phyloP scores from a whole-genome alignment of 1,140 invertebrate species.

The Calephelis nemesis region DNA sequence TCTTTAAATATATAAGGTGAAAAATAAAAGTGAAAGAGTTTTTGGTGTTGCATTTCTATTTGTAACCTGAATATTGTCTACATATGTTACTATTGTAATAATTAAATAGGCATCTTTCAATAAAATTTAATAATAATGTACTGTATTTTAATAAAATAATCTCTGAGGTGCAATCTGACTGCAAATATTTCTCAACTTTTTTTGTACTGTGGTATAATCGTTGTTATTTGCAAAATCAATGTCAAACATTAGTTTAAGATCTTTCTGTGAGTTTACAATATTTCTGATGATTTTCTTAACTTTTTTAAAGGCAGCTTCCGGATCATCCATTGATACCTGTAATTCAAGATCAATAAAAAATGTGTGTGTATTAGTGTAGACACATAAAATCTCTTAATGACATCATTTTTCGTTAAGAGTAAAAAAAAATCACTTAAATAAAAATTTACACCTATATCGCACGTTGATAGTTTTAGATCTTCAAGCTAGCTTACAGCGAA shows the following conservation, averaged over 20 bases:
- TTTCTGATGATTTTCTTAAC: slow-evolving; percentile 52
- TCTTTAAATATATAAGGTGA: slow-evolving; percentile 35
- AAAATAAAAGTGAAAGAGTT: slow-evolving; percentile 48
- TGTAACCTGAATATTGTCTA: slow-evolving; percentile 27
- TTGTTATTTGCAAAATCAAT: slow-evolving; percentile 55
- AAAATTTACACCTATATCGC: no score
- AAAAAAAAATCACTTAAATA: no score
- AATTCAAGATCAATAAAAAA: slow-evolving; percentile 8
- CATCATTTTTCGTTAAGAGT: no score
- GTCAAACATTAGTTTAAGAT: slow-evolving; percentile 58
- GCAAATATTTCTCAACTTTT: slow-evolving; percentile 45
- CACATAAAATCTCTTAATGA: no score
- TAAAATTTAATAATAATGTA: slow-evolving; percentile 56
- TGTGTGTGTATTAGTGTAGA: no score
- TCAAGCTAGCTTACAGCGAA: no score
- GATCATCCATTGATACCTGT: slow-evolving; percentile 60
- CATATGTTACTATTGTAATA: slow-evolving; percentile 55
- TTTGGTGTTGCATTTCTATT: slow-evolving; percentile 44
- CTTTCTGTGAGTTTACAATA: slow-evolving; percentile 54
- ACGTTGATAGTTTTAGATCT: no score
- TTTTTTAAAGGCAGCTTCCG: slow-evolving; percentile 51
- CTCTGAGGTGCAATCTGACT: slow-evolving; percentile 58
- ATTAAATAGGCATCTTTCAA: slow-evolving; percentile 44
- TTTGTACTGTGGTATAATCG: slow-evolving; percentile 44
- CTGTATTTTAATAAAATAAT: slow-evolving; percentile 53